A percentile compares a stretch with the other conserved stretches of the same genome.
These are phyloP conservation scores for Mycteria americana DNA, from an alignment of 2,797 vertebrate genomes.

Conservation along the genomic window DNA sequence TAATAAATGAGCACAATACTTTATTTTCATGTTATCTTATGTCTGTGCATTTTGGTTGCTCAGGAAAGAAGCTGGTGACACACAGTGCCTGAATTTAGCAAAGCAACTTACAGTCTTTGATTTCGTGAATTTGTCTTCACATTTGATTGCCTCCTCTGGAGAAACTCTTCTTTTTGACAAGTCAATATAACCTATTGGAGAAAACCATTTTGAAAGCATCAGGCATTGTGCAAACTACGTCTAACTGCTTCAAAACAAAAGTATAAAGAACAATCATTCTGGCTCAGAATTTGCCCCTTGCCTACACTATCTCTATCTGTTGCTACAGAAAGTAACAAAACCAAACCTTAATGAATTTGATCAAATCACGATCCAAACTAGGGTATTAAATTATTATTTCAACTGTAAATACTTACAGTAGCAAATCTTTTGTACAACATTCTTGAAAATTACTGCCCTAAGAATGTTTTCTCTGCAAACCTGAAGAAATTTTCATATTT, in stretches of 20 bases:
- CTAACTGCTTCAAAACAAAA: not conserved
- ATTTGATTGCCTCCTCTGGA: conserved; percentile 98
- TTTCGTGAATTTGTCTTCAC: conserved; percentile 99
- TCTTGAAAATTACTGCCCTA: not conserved
- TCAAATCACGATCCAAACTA: not conserved
- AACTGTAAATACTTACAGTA: not conserved
- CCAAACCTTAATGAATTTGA: not conserved
- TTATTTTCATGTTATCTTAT: not conserved
- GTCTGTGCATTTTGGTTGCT: not conserved
- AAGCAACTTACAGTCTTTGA: conserved; percentile 93
- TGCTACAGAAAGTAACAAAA: not conserved
- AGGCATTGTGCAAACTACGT: not conserved
- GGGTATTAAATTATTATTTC: not conserved
- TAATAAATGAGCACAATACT: not conserved
- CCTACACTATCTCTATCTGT: not conserved
- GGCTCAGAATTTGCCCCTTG: not conserved
- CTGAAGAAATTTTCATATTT: not conserved
- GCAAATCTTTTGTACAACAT: not conserved
- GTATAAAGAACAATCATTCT: not conserved
- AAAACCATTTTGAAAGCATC: not conserved
- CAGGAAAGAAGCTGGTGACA: not conserved
- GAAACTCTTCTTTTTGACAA: conserved; percentile 99
- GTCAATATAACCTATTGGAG: conserved; percentile 90
- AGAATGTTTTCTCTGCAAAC: not conserved
- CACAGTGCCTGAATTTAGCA: not conserved